Conservation (phyloP, 2,113 vertebrate genomes). For the Chaetodon auriga region DNA sequence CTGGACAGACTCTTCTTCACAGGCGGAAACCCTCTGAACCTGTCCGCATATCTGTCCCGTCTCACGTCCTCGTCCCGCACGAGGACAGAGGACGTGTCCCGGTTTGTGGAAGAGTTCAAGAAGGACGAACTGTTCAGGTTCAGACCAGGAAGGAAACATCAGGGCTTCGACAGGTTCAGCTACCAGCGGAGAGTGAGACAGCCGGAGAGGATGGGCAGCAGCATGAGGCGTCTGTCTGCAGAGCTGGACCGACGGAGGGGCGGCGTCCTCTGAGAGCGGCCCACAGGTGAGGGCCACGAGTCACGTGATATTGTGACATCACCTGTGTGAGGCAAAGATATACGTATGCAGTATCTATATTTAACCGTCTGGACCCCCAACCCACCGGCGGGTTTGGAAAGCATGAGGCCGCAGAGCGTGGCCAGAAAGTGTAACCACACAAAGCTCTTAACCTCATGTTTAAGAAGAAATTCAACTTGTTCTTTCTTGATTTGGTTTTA, state of each 20-base stretch:
- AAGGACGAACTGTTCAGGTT: background rate
- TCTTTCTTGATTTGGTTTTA: no score
- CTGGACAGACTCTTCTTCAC: conserved; percentile 13
- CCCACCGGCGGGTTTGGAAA: no score
- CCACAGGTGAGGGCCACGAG: background rate
- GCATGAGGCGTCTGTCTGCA: background rate
- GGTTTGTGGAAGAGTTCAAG: background rate
- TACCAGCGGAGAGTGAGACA: background rate
- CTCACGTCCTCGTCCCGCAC: background rate
- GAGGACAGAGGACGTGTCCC: background rate
- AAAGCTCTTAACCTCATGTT: no score
- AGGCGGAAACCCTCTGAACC: background rate
- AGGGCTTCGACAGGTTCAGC: background rate
- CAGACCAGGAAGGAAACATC: background rate
- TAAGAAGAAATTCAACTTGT: no score
- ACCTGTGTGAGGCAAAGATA: no score
- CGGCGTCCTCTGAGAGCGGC: background rate
- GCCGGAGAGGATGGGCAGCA: background rate
- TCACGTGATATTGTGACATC: no score
- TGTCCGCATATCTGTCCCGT: background rate
- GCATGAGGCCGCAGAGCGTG: no score
- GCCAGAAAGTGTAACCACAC: no score
- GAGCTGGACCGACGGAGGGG: background rate
- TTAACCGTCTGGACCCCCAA: no score
- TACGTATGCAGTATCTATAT: no score